These are phyloP conservation scores for Podarcis raffonei DNA, from an alignment of 2,113 vertebrate genomes.

Conservation along the genomic window DNA sequence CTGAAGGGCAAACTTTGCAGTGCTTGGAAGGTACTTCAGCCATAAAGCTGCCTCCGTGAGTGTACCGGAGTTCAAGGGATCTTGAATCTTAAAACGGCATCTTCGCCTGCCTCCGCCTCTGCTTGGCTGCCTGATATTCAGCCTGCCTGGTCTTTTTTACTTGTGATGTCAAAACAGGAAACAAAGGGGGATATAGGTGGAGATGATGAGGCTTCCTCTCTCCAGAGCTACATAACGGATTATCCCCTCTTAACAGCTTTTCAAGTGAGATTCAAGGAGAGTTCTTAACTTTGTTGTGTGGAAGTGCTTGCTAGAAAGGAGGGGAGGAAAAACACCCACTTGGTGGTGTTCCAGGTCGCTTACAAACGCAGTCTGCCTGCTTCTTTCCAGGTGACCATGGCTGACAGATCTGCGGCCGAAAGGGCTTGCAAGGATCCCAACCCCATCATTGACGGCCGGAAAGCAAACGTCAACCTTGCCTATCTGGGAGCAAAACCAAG, in stretches of 20 bases:
- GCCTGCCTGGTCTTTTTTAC: neutral
- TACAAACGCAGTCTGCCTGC: conserved; percentile 45
- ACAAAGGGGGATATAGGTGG: neutral
- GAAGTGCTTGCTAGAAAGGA: neutral
- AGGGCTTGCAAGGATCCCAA: conserved; percentile 97
- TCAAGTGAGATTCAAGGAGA: neutral
- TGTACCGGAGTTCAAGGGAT: neutral
- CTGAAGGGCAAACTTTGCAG: neutral
- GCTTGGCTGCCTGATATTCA: neutral
- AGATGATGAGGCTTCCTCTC: neutral
- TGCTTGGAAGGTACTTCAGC: neutral
- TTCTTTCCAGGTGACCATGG: conserved; percentile 91
- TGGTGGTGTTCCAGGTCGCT: neutral
- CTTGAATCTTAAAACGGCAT: neutral
- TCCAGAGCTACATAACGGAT: rapidly evolving
- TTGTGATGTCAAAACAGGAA: neutral
- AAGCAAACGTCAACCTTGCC: conserved; percentile 96
- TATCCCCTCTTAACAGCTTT: rapidly evolving
- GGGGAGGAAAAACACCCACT: neutral
- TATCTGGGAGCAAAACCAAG: conserved; percentile 96
- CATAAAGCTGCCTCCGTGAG: neutral
- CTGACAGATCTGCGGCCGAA: conserved; percentile 89
- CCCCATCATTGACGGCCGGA: conserved; percentile 96
- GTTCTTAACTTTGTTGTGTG: neutral
- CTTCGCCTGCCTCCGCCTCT: no score